A percentile compares a stretch with the other conserved stretches of the same genome.
Evolutionary conservation across 2,113 vertebrate genomes (phyloP).

Genomic region (Oreochromis spilurus): DNA sequence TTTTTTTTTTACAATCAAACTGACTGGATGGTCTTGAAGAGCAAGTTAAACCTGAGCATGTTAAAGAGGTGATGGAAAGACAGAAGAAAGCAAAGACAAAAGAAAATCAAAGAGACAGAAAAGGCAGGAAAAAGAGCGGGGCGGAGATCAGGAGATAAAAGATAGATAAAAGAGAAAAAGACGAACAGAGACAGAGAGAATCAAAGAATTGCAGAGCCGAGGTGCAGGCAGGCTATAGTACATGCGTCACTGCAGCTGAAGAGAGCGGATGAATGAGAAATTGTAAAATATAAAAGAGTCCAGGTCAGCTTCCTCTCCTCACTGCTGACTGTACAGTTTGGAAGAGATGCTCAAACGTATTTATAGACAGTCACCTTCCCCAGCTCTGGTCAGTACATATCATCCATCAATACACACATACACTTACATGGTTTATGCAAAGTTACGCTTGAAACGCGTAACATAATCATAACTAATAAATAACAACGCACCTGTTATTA

Average conservation of each 20-base stretch:
- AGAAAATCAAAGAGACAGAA: not conserved
- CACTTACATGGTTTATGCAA: not conserved
- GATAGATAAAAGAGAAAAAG: not conserved
- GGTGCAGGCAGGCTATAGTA: not conserved
- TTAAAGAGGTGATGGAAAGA: not conserved
- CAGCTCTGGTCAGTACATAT: not conserved
- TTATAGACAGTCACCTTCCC: not conserved
- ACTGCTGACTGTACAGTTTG: conserved; percentile 36
- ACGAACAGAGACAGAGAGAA: not conserved
- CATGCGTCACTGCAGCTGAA: not conserved
- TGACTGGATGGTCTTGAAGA: not conserved
- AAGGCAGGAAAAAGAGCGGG: not conserved
- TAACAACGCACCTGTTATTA: not conserved
- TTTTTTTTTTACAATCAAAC: not conserved
- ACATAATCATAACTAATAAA: not conserved
- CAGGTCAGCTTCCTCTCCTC: conserved; percentile 33
- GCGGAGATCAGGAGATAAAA: not conserved
- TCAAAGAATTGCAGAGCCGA: not conserved
- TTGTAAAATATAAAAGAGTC: conserved; percentile 28
- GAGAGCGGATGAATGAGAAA: conserved; percentile 19
- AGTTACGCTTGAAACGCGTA: not conserved
- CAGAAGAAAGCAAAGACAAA: not conserved
- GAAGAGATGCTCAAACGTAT: not conserved
- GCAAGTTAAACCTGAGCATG: not conserved
- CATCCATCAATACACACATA: not conserved